phyloP scores from a whole-genome alignment of 1,140 invertebrate species.

The Idris sp. region DNA sequence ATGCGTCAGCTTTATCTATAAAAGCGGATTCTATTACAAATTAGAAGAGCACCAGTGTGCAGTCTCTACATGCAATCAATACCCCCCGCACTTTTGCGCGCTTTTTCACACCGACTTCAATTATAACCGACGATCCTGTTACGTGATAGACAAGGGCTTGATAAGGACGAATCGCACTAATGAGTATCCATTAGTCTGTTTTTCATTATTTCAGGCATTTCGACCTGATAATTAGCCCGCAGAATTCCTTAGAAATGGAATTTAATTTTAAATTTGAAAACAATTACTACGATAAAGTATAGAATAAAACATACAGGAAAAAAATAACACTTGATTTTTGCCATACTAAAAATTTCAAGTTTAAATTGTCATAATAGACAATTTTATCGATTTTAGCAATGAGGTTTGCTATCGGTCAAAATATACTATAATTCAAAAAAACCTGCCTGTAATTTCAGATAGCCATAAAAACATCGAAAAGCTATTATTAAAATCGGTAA shows the following conservation, averaged over 20 bases:
- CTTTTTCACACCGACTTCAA: slow-evolving; percentile 19
- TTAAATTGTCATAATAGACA: no score
- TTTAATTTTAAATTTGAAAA: slow-evolving; percentile 19
- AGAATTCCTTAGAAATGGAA: slow-evolving; percentile 12
- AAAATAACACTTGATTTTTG: no score
- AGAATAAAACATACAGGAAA: no score
- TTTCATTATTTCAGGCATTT: slow-evolving; percentile 28
- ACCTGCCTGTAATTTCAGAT: no score
- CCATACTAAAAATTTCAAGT: no score
- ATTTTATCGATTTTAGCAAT: no score
- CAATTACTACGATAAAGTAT: slow-evolving; percentile 5
- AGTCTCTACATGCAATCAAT: slow-evolving; percentile 35
- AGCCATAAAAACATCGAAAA: no score
- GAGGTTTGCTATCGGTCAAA: no score
- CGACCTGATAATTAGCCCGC: slow-evolving; percentile 14
- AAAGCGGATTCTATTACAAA: slow-evolving; percentile 70
- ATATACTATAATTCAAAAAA: no score
- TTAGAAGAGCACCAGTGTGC: slow-evolving; percentile 61
- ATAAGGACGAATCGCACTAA: slow-evolving; percentile 29
- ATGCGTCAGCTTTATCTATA: slow-evolving; percentile 51
- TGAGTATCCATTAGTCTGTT: slow-evolving; percentile 28
- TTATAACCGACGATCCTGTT: slow-evolving; percentile 35
- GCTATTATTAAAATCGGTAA: no score
- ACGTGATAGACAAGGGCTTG: slow-evolving; percentile 26
- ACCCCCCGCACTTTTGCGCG: slow-evolving; percentile 18